These are phyloP conservation scores for Eudasyphora cyanicolor DNA, from an alignment of 2,888 invertebrate species.

Conservation along the genomic window DNA sequence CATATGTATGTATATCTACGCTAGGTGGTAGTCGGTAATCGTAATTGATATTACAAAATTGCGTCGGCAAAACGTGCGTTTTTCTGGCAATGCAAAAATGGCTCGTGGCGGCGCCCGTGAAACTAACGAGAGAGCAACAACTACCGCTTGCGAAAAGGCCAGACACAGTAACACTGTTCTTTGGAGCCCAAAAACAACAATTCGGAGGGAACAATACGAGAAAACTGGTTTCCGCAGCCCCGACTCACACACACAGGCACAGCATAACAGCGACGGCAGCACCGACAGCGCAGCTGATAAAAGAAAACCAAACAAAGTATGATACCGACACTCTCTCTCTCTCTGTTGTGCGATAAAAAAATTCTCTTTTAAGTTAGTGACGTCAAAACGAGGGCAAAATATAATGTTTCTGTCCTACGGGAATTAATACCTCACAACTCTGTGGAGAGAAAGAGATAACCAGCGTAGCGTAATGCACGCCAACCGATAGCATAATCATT, in stretches of 20 bases:
- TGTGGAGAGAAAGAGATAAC: conserved; percentile 3
- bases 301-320: too few relatives aligned
- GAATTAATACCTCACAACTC: conserved; percentile 42
- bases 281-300: too few relatives aligned
- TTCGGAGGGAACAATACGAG: not conserved
- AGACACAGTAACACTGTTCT: conserved; percentile 57
- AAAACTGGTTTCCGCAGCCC: conserved; percentile 18
- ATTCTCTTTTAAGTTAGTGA: conserved; percentile 64
- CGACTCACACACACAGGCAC: conserved; percentile 1
- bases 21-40: too few relatives aligned
- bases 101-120: conserved; percentile 69
- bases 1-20: too few relatives aligned
- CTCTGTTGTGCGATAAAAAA: conserved; percentile 3
- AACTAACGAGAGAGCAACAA: conserved; percentile 66
- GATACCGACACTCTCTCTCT: not conserved
- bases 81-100: conserved; percentile 69
- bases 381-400: conserved; percentile 70
- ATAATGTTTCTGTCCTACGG: conserved; percentile 34
- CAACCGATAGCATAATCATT: not conserved
- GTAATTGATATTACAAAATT: conserved; percentile 54
- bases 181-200: not conserved
- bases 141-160: conserved; percentile 63
- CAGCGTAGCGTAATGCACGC: not conserved
- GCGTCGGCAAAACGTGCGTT: conserved; percentile 75
- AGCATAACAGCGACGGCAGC: not conserved